phyloP scores from a whole-genome alignment of 2,113 vertebrate genomes.

The Syrrhaptes paradoxus region DNA sequence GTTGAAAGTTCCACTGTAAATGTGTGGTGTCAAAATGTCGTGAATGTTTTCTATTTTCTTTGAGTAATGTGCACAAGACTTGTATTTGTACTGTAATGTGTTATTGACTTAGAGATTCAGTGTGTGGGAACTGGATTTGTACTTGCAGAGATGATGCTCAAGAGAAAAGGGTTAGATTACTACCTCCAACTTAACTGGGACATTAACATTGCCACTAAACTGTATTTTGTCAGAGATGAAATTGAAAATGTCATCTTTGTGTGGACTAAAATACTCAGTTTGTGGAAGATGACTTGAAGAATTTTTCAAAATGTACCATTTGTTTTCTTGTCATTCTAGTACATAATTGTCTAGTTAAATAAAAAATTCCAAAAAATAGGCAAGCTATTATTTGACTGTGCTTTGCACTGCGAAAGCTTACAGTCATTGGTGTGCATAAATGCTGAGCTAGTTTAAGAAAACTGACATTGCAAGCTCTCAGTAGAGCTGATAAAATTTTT shows the following conservation, averaged over 20 bases:
- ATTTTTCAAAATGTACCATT: not conserved
- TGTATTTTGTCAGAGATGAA: not conserved
- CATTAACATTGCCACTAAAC: not conserved
- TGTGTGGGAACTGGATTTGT: not conserved
- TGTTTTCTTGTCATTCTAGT: not conserved
- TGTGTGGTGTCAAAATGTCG: not conserved
- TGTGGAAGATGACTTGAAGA: not conserved
- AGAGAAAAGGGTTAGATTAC: not conserved
- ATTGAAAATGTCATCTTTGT: not conserved
- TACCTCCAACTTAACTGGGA: not conserved
- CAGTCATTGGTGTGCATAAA: not conserved
- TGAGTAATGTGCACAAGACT: not conserved
- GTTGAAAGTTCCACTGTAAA: not conserved
- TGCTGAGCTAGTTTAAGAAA: not conserved
- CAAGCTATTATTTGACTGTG: not conserved
- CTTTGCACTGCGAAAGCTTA: not conserved
- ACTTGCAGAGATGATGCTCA: not conserved
- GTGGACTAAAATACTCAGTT: not conserved
- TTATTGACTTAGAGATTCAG: not conserved
- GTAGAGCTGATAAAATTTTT: not conserved
- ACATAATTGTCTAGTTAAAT: not conserved
- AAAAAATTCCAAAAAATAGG: not conserved
- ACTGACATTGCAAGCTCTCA: not conserved
- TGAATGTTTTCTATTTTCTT: not conserved
- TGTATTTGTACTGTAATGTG: not conserved